phyloP scores from a whole-genome alignment of 2,113 vertebrate species.

The Chaenocephalus aceratus region DNA sequence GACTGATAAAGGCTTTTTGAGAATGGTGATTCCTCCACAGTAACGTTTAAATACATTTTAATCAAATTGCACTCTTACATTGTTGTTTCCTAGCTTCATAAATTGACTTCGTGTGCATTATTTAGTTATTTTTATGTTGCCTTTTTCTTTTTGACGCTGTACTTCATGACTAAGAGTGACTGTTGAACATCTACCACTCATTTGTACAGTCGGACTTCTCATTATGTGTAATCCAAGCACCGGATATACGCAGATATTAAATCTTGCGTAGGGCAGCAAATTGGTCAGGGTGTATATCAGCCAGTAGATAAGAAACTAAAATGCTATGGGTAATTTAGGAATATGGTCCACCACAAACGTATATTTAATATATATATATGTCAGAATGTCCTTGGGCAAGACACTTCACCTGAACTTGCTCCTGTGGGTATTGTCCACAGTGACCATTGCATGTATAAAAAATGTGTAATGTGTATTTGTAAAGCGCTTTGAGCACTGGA shows the following conservation, averaged over 20 bases:
- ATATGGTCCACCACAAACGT: no score
- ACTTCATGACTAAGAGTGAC: background rate
- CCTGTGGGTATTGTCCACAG: no score
- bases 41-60: background rate
- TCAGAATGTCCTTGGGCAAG: background rate
- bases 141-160: background rate
- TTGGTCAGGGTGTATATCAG: no score
- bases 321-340: no score
- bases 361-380: background rate
- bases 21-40: background rate
- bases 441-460: no score
- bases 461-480: no score
- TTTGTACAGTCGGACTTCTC: background rate
- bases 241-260: no score
- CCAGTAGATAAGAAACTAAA: no score
- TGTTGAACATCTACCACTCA: background rate
- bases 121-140: background rate
- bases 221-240: background rate
- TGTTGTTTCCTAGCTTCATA: background rate
- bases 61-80: background rate
- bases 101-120: background rate
- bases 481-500: no score
- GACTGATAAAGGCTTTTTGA: background rate
- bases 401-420: no score
- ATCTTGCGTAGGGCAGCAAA: no score